Base-by-base conservation (phyloP, 2,888 invertebrate species). In the Cyaniris semiargus region DNA sequence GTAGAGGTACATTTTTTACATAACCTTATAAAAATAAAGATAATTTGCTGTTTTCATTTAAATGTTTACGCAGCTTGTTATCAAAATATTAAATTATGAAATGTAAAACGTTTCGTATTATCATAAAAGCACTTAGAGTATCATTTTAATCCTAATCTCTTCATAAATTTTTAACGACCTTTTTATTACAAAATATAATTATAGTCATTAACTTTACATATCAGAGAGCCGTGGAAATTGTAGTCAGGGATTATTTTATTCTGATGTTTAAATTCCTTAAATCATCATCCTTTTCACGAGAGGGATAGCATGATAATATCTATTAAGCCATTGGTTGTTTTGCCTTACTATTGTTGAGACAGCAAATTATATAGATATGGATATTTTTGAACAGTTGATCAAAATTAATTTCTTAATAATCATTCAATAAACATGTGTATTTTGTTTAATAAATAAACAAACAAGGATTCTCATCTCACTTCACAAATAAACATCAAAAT, bases 151-250 rank as follows among this genome's bases (percentile, higher is more conserved):
- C 31, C 27, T 27, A 66, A 66, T 27, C 66, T 66, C 66, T 27
- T 66, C 27, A 66, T 66, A 66, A 15, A 60, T 23, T 10, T 66
- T 66, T 66, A 21, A 66, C 66, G 66, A 66, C 13, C 66, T 1
- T 66, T 66, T 66, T 66, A 66, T 13, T 27, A 27, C 27, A 27
- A 31, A 27, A 66, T 66, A 27, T 31, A 66, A 66, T 66, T 66
- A n/a, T n/a, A 66, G 66, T 66, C 66, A 66, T 66, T 27, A 27
- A 66, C 27, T 66, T 66, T 66, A 66, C 27, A 66, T 27, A 27
- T 27, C 23, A 60, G 8, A 8, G 58, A 60, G 4, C 13, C 7
- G 13, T 23, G 60, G 23, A 60, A 60, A 60, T 60, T 23, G 0
- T 5, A 27, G 23, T 58, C 58, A 60, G 23, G 21, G 13, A 66